Conservation (phyloP, 2,888 invertebrate species). For the Chalcis sispes region DNA sequence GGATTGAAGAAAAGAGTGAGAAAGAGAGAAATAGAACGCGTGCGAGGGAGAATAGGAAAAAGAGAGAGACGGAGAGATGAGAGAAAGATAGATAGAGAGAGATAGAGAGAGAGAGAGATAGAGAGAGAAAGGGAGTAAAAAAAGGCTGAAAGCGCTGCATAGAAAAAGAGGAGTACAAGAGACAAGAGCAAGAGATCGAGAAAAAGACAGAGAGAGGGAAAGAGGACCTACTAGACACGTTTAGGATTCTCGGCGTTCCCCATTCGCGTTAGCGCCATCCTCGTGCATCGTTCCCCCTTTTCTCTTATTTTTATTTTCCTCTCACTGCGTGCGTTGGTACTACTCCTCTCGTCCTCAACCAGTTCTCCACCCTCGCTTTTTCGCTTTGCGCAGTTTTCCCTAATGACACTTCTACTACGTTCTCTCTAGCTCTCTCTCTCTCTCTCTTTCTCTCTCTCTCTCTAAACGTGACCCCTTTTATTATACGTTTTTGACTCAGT, state of each 20-base stretch:
- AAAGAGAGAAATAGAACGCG: not conserved
- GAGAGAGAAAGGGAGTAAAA: not conserved
- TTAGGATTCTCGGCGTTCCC: constrained; percentile 49
- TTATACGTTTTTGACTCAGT: constrained; percentile 7
- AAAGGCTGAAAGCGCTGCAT: no score
- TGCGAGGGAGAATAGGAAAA: not conserved
- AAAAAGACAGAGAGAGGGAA: no score
- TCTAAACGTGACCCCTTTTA: constrained; percentile 35
- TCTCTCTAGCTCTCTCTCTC: not conserved
- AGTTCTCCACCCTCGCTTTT: no score
- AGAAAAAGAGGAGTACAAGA: constrained; percentile 12
- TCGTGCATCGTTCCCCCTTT: not conserved
- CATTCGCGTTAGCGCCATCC: constrained; percentile 32
- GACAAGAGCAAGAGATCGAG: not conserved
- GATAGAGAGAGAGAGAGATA: not conserved
- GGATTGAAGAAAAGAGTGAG: constrained; percentile 40
- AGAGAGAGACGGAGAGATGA: constrained; percentile 3
- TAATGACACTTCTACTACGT: constrained; percentile 23
- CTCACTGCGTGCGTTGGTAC: not conserved
- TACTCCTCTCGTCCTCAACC: no score
- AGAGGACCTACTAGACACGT: no score
- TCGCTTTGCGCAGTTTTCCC: not conserved
- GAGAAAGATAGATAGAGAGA: not conserved
- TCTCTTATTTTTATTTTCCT: not conserved
- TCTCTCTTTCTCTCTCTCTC: not conserved